Conservation (phyloP, 2,888 invertebrate genomes). For the Lampropteryx suffumata region DNA sequence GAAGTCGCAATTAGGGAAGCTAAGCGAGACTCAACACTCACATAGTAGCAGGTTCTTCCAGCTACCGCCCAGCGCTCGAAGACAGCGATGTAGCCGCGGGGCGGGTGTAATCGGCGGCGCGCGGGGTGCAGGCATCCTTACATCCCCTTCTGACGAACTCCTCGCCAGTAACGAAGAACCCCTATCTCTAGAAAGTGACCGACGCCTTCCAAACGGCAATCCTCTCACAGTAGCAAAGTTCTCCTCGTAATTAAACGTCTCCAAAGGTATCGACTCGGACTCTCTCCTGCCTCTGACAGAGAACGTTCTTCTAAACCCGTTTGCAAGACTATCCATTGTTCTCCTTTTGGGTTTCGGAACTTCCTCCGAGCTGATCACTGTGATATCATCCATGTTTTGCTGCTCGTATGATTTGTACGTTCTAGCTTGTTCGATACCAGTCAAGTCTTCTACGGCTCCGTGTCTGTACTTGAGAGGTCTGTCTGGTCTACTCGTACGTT, state of each 20-base stretch:
- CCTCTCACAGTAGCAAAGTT: conserved; percentile 74
- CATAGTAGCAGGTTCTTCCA: conserved; percentile 91
- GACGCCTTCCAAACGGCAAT: conserved; percentile 71
- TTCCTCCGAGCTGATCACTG: conserved; percentile 76
- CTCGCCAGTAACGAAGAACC: conserved; percentile 80
- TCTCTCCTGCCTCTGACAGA: conserved; percentile 69
- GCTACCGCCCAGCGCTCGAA: conserved; percentile 89
- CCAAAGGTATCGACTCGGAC: conserved; percentile 69
- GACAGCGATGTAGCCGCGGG: conserved; percentile 86
- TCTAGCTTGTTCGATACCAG: conserved; percentile 61
- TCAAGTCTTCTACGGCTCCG: conserved; percentile 70
- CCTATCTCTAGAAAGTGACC: conserved; percentile 78
- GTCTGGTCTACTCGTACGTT: conserved; percentile 49
- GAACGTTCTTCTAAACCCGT: conserved; percentile 72
- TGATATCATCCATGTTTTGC: conserved; percentile 70
- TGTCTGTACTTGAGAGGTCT: conserved; percentile 68
- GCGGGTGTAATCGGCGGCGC: conserved; percentile 68
- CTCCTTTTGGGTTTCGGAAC: conserved; percentile 65
- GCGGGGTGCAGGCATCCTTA: conserved; percentile 69
- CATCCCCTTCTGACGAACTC: conserved; percentile 89
- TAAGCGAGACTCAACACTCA: conserved; percentile 85
- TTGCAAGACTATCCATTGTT: conserved; percentile 72
- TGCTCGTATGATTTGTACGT: conserved; percentile 55
- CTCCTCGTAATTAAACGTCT: conserved; percentile 68
- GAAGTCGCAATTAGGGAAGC: conserved; percentile 40